Evolutionary conservation across 2,797 vertebrate genomes (phyloP).

Genomic region (Gorsachius magnificus): DNA sequence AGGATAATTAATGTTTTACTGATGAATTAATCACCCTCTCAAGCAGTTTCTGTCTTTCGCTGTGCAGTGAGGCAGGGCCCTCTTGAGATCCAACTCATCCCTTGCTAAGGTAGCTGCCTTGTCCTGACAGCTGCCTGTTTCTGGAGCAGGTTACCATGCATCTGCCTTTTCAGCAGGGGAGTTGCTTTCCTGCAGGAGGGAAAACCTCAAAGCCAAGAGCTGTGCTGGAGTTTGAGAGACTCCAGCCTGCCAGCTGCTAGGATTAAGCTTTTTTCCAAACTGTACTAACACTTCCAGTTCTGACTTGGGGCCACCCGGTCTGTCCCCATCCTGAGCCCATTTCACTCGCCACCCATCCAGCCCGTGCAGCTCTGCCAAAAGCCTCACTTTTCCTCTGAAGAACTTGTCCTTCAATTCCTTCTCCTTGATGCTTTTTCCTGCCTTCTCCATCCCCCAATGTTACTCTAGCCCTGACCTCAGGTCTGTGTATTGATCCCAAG

Average conservation of each 20-base stretch:
- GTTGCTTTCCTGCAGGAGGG: neutral
- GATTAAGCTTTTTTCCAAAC: neutral
- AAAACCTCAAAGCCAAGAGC: slow-evolving; percentile 3
- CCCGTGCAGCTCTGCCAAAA: neutral
- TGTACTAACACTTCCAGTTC: neutral
- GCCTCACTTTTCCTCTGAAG: neutral
- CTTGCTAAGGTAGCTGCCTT: neutral
- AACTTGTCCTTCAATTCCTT: neutral
- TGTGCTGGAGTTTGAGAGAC: neutral
- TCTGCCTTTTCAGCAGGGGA: slow-evolving; percentile 14
- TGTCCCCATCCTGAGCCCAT: neutral
- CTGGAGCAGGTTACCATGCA: neutral
- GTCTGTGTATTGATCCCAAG: slow-evolving; percentile 7
- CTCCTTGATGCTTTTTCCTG: neutral
- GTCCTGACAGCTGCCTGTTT: neutral
- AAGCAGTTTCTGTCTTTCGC: slow-evolving; percentile 47
- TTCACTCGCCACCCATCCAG: neutral
- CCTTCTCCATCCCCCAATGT: neutral
- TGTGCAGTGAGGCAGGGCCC: slow-evolving; percentile 37
- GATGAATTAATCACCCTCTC: slow-evolving; percentile 72
- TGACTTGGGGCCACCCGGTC: neutral
- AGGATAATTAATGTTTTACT: slow-evolving; percentile 72
- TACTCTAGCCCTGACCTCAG: neutral
- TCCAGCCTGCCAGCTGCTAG: slow-evolving; percentile 1
- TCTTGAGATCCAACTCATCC: slow-evolving; percentile 30